Percentiles rank a stretch among this genome's conserved stretches.
These are phyloP conservation scores for Oenanthe oenanthe DNA, from an alignment of 2,113 vertebrate genomes.

Conservation along the genomic window DNA sequence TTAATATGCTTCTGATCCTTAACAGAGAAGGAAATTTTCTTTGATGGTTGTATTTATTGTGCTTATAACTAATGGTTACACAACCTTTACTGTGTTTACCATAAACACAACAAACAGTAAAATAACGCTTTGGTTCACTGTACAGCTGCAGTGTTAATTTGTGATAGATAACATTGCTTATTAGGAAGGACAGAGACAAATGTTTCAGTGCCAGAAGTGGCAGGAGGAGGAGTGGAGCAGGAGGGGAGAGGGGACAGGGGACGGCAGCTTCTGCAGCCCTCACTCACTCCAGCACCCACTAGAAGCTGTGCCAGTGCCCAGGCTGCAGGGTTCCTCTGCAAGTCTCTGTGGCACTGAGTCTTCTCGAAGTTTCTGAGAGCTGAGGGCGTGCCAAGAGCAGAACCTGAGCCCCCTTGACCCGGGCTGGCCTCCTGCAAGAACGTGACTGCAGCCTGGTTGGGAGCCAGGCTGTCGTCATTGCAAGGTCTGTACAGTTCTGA, in stretches of 20 bases:
- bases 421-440: background rate
- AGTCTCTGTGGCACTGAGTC: background rate
- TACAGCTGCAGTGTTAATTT: background rate
- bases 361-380: background rate
- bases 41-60: background rate
- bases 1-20: slow-evolving; percentile 56
- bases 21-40: background rate
- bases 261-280: background rate
- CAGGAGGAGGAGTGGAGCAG: background rate
- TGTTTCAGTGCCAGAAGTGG: background rate
- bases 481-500: background rate
- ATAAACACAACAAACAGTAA: background rate
- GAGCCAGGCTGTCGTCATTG: background rate
- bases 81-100: background rate
- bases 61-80: background rate
- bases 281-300: accelerated
- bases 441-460: background rate
- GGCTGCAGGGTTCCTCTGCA: background rate
- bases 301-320: accelerated
- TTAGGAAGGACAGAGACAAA: background rate
- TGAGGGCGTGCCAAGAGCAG: background rate
- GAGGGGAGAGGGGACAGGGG: too few species aligned
- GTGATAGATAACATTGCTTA: background rate
- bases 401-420: background rate
- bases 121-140: background rate